Base-by-base conservation (phyloP, 2,888 invertebrate genomes). In the Maniola hyperantus region DNA sequence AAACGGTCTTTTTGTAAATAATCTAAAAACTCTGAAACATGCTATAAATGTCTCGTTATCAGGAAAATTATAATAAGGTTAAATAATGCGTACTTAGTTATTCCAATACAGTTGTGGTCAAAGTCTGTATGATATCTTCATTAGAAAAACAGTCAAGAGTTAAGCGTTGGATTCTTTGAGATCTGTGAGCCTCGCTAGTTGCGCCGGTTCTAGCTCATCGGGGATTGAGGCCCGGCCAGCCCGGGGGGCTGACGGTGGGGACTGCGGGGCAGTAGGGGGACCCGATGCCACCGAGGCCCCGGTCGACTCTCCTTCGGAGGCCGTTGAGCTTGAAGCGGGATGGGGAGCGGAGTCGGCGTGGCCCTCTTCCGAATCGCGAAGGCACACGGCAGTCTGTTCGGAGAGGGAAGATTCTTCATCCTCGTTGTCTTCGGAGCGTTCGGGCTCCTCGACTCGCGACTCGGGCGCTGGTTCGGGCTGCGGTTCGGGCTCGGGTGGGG, bases 161-260 rank as follows among this genome's bases (percentile, higher is more conserved):
- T 96, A 97, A 92, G 97, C 97, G 88, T 97, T 97, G 70, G 97
- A 97, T 89, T 97, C 97, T 87, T 97, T 97, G 68, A 97, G 94
- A 83, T 97, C 96, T 82, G 97, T 97, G 77, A 97, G 94, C 83
- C 97, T 95, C 70, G 97, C 97, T 78, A 97, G 93, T 84, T 97
- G 97, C 81, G 97, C 97, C 36, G 97, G 97, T 79, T 97, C 97
- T 71, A 97, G 93, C 85, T 97, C 97, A 87, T 97, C 97, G 48
- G 97, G 97, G 83, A 97, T 96, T 77, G 96, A 96, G 69, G 96
- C 96, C 67, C 96, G 93, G 55, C 96, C 96, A 34, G 96, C 96
- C 11, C 96, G 95, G 1, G 96, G 94, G 73, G 95, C 95, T 59
- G 94, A 94, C n/a, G 95, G 95, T 26, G 94, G 93, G 0, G 92